Evolutionary conservation across 1,140 invertebrate genomes (phyloP), one percentile per base, ranked within the genome.

Genomic region (Arion vulgaris): DNA sequence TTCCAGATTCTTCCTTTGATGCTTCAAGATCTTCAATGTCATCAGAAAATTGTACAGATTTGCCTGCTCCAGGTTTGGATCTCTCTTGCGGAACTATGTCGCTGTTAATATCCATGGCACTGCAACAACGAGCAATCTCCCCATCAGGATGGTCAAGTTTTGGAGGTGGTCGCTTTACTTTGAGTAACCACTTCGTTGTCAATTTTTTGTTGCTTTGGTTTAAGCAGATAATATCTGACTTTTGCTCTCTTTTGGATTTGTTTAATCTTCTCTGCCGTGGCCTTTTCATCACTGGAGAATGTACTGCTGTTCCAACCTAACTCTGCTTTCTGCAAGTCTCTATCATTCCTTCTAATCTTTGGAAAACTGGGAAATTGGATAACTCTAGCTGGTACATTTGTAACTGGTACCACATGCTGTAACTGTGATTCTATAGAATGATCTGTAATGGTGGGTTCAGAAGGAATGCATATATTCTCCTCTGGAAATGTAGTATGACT

Each of bases 31-130:
- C 39, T 68, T 78, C 76, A 28, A 66, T 78, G 38, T 41, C 66
- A 23, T 78, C 76, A 62, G 76, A 78, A 49, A 78, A 78, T 26
- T 78, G 76, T 5, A 78, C 76, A 62, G 76, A 66, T n/a, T 78
- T 78, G 2, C 32, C 32, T 39, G 13, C 53, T 4, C 51, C 53
- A 38, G 76, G 15, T 17, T 32, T 66, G 28, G 28, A 28, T 34
- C 34, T 66, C 26, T 78, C 76, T 28, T 34, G 53, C 4, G 32
- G 62, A 34, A 66, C 36, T 13, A 15, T 32, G 1, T 78, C 53
- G 36, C 41, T 9, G 49, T 78, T 78, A 34, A 32, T 11, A 32
- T 66, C 62, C 62, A 66, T 34, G 1, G 66, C 76, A 62, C 62
- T 66, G 76, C 13, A 28, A 23, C 38, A 15, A 26, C 73, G 4